Base-by-base conservation (phyloP, 2,888 invertebrate genomes). In the Mamestra brassicae region DNA sequence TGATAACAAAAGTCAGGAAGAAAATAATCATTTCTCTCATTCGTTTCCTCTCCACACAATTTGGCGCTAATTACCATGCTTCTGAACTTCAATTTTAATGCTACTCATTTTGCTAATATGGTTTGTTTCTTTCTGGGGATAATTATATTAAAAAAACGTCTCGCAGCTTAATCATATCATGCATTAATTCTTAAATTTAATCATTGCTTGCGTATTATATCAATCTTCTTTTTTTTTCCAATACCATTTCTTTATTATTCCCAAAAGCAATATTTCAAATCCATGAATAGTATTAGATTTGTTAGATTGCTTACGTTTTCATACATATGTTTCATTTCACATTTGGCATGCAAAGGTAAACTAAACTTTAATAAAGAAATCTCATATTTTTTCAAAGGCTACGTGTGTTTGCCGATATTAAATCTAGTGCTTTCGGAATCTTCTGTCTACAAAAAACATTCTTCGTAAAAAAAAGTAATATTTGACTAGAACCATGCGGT, bases 331-430 rank as follows among this genome's bases (percentile, higher is more conserved):
- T 57, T 64, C 60, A 57, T 26, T 64, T 10, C 11, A 57, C 52
- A 13, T 65, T 57, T 67, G 26, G 42, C 26, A 50, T 42, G 50
- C 45, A 78, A 5, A 55, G 62, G 17, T 63, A 26, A 52, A 42
- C 36, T 47, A 45, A 17, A 69, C 17, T 60, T 64, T 57, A 81
- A 47, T 80, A 81, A 75, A 79, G 10, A 66, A 66, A 76, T n/a
- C 47, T n/a, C 4, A 73, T 82, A 45, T 70, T 50, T 67, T 50
- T 42, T 52, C 45, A 11, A 34, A 55, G n/a, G 11, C 36, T 55
- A 34, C 45, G 11, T 58, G 42, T 57, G 65, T 66, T 54, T 58
- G 8, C 45, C 8, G 13, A 77, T 77, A 77, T 80, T 26, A 55
- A 50, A 57, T 76, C 38, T n/a, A 42, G 62, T 50, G 26, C 10